A percentile compares a stretch with the other conserved stretches of the same genome.
These are phyloP conservation scores for Pachymerium ferrugineum DNA, from an alignment of 2,888 invertebrate genomes.

Conservation along the genomic window DNA sequence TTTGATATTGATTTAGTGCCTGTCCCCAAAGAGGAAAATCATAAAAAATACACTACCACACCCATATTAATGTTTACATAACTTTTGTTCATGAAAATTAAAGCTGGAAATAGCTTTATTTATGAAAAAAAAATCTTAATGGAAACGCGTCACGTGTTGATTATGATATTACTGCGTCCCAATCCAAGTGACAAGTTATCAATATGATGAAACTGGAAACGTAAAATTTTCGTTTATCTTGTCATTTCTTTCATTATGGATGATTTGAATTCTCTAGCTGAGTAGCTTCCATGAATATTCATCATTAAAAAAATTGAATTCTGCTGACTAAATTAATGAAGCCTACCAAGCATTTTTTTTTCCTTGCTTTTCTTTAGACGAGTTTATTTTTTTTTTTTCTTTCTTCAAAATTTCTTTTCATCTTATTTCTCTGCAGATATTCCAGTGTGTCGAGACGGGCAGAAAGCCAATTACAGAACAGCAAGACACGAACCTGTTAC, in stretches of 20 bases:
- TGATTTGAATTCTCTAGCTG: conserved; percentile 22
- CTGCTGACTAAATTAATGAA: conserved; percentile 17
- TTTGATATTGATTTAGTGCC: conserved; percentile 5
- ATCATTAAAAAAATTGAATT: conserved; percentile 23
- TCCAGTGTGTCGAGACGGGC: conserved; percentile 27
- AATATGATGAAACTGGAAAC: too few relatives aligned
- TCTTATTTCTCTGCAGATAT: conserved; percentile 9
- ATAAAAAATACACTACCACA: background rate
- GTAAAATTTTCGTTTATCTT: background rate
- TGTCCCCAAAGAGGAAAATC: background rate
- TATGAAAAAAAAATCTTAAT: background rate
- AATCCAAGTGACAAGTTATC: too few relatives aligned
- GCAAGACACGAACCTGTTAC: conserved; percentile 17
- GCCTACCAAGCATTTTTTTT: background rate
- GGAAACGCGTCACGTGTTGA: too few relatives aligned
- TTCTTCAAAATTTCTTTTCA: background rate
- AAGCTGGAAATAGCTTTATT: background rate
- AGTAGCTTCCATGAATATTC: conserved; percentile 20
- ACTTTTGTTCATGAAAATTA: background rate
- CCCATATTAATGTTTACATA: background rate
- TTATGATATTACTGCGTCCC: too few relatives aligned
- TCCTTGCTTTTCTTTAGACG: background rate
- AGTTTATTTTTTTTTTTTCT: background rate
- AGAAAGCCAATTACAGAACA: conserved; percentile 8
- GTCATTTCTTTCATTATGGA: background rate